A percentile compares a stretch with the other conserved stretches of the same genome.
phyloP scores from a whole-genome alignment of 2,113 vertebrate species.

The Cathartes aura region DNA sequence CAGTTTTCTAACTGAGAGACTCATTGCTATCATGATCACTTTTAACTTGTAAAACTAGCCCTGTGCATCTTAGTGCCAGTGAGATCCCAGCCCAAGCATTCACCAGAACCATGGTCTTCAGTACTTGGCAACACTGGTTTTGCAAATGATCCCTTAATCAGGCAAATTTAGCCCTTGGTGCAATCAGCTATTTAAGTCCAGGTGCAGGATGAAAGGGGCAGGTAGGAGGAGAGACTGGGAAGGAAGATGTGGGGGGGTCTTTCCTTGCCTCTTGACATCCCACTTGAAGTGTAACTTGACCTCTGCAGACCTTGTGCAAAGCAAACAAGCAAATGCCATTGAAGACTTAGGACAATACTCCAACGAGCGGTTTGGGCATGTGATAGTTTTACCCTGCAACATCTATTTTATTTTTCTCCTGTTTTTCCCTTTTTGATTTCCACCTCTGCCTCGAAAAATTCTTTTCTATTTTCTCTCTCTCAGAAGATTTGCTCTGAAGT shows the following conservation, averaged over 20 bases:
- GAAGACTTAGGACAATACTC: slow-evolving; percentile 25
- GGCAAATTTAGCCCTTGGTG: not conserved
- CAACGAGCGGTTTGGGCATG: not conserved
- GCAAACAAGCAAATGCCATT: slow-evolving; percentile 16
- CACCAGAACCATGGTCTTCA: not conserved
- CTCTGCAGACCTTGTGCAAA: slow-evolving; percentile 31
- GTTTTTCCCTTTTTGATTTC: slow-evolving; percentile 18
- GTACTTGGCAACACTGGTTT: not conserved
- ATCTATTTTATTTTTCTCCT: not conserved
- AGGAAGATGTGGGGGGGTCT: not conserved
- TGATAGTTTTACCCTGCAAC: slow-evolving; percentile 13
- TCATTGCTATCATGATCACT: accelerated
- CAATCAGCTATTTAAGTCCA: not conserved
- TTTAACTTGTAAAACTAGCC: not conserved
- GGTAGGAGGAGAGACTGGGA: not conserved
- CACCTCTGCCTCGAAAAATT: not conserved
- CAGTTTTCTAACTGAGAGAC: not conserved
- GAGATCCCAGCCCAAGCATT: not conserved
- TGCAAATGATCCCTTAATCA: not conserved
- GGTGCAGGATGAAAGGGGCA: not conserved
- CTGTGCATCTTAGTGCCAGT: not conserved
- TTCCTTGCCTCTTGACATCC: not conserved
- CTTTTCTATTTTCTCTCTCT: slow-evolving; percentile 75
- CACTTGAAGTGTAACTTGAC: slow-evolving; percentile 44
- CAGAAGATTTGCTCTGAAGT: slow-evolving; percentile 83